Base-by-base conservation (phyloP, 1,140 invertebrate species). In the Atta texana region DNA sequence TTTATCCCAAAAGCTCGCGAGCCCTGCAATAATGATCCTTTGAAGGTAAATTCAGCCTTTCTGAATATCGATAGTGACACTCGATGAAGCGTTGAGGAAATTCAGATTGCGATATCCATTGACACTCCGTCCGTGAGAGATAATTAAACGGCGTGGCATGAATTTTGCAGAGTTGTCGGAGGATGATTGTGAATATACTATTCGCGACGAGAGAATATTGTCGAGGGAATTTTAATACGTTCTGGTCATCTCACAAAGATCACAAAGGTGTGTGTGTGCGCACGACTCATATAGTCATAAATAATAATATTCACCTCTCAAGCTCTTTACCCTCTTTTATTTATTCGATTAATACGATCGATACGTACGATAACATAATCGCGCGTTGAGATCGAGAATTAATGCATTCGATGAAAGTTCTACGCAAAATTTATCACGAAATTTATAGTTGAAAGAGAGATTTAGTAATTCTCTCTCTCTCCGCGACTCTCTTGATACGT, bases 31-130 rank as follows among this genome's bases (percentile, higher is more conserved):
- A 85, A 90, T 90, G 88, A 90, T 89, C 85, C 85, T 86, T 90
- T 89, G 88, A 88, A 69, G 24, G 75, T 49, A 57, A 76, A 71
- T 80, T 66, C 64, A 28, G 55, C 68, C 80, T 57, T 77, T 82
- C 71, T 49, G 69, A 87, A 87, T 85, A 88, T 72, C 86, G 76
- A 59, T 89, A 86, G 84, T 86, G 88, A 89, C 88, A 89, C 88
- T 55, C 64, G 57, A 82, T 24, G 53, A 16, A 84, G 53, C 53
- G 51, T 21, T 66, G 78, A 57, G 78, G 66, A 81, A 81, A 81
- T 81, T 81, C 66, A 81, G 34, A 81, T 81, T 81, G 78, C 78
- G 78, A 81, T 81, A 81, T 81, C 71, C 78, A 81, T 81, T 81
- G 78, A 81, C 78, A 66, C 51, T 44, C 53, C 64, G 78, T 66